A percentile compares a stretch with the other conserved stretches of the same genome.
Conservation (phyloP, 2,113 vertebrate species). For the Apteryx mantelli region DNA sequence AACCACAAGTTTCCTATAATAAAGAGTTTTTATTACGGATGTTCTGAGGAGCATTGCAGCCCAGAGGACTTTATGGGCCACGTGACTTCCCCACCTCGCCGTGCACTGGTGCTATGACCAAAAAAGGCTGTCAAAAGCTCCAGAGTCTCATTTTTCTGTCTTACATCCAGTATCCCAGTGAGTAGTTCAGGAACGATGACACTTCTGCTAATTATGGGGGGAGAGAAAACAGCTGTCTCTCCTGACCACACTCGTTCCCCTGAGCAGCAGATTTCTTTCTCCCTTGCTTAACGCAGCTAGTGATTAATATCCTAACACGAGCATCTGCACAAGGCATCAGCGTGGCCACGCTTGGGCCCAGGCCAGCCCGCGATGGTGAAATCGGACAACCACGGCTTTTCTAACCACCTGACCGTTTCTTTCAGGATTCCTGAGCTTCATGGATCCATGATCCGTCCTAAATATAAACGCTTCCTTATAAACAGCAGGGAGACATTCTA, state of each 20-base stretch:
- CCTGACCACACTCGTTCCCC: not conserved
- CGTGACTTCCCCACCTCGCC: not conserved
- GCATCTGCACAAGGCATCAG: not conserved
- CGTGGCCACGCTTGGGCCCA: not conserved
- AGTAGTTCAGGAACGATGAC: not conserved
- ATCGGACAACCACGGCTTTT: not conserved
- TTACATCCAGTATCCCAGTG: not conserved
- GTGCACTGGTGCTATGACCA: not conserved
- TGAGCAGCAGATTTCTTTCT: not conserved
- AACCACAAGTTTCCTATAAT: not conserved
- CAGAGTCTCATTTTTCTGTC: not conserved
- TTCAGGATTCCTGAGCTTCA: slow-evolving; percentile 4
- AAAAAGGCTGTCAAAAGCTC: not conserved
- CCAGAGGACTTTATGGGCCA: not conserved
- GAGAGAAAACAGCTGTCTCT: not conserved
- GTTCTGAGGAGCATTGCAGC: not conserved
- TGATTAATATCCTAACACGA: not conserved
- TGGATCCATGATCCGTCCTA: not conserved
- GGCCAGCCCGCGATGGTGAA: not conserved
- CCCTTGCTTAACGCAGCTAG: not conserved
- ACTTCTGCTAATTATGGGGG: not conserved
- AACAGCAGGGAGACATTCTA: not conserved
- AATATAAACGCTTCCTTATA: slow-evolving; percentile 36
- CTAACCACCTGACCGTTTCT: not conserved
- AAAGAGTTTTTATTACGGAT: not conserved